These are phyloP conservation scores for Synchiropus splendidus DNA, from an alignment of 2,113 vertebrate species.

Conservation along the genomic window DNA sequence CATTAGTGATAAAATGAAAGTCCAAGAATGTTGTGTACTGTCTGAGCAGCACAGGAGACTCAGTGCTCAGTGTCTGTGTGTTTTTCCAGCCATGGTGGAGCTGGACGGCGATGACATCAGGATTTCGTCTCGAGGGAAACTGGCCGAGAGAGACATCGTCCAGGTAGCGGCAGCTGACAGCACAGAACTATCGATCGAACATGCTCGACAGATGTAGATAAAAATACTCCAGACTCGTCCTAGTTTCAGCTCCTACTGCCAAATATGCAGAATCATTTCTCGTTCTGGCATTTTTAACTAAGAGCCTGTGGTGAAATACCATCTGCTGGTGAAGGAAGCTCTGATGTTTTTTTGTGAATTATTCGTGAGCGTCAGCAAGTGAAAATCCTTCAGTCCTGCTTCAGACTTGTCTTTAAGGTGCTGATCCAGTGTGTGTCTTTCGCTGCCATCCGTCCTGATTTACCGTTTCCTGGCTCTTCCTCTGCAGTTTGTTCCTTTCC, in stretches of 20 bases:
- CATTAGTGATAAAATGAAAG: no score
- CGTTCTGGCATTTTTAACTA: neutral
- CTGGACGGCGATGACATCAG: conserved; percentile 87
- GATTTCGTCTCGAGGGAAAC: conserved; percentile 84
- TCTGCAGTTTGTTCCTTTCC: conserved; percentile 83
- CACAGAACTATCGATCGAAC: neutral
- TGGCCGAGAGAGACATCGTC: conserved; percentile 87
- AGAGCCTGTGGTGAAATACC: neutral
- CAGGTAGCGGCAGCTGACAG: conserved; percentile 86
- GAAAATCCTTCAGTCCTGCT: neutral
- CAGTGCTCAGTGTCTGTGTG: neutral
- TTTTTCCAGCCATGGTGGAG: conserved; percentile 83
- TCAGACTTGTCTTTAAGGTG: neutral
- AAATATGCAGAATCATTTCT: neutral
- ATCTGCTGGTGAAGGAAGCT: neutral
- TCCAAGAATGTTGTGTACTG: no score
- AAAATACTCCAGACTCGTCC: neutral
- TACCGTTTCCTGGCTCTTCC: conserved; percentile 5
- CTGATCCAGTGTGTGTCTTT: neutral
- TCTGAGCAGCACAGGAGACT: no score
- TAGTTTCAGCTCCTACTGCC: neutral
- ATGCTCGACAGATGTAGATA: neutral
- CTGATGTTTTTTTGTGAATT: neutral
- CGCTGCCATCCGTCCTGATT: neutral
- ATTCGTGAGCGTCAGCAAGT: neutral